phyloP scores from a whole-genome alignment of 35 echinoderm and acorn worm genomes.

The Strongylocentrotus purpuratus region DNA sequence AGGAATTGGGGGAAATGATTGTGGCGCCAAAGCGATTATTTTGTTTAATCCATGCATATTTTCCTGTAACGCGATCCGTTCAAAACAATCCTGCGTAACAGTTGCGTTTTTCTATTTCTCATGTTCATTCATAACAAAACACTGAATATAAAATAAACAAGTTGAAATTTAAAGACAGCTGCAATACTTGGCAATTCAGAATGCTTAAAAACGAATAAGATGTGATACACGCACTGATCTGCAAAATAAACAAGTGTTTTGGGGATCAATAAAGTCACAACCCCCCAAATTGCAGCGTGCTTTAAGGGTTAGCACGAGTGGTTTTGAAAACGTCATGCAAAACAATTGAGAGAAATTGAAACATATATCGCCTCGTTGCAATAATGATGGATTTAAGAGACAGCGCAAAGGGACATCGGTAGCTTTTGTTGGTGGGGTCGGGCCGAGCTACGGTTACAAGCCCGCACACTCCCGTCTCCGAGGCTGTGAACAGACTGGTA shows the following conservation, averaged over 20 bases:
- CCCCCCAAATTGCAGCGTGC: not conserved
- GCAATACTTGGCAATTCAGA: not conserved
- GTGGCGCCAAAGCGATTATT: not conserved
- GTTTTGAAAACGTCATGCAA: not conserved
- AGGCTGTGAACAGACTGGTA: not conserved
- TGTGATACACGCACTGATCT: not conserved
- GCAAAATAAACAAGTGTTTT: not conserved
- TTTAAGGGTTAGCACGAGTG: conserved; percentile 20
- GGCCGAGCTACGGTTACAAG: not conserved
- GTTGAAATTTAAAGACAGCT: not conserved
- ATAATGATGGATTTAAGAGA: conserved; percentile 30
- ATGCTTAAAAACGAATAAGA: conserved; percentile 4
- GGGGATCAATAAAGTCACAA: not conserved
- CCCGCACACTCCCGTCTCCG: not conserved
- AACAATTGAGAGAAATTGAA: conserved; percentile 32
- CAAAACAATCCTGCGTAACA: not conserved
- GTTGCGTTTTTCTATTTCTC: not conserved
- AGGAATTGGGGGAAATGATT: not conserved
- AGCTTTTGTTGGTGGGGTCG: not conserved
- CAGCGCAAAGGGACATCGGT: not conserved
- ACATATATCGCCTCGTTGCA: conserved; percentile 43
- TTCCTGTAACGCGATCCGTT: not conserved
- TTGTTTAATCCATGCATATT: not conserved
- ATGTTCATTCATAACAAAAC: not conserved
- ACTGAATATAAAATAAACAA: not conserved